Percentiles rank a stretch among this genome's conserved stretches.
These are phyloP conservation scores for Sarcophaga bullata DNA, from an alignment of 1,140 invertebrate genomes.

Conservation along the genomic window DNA sequence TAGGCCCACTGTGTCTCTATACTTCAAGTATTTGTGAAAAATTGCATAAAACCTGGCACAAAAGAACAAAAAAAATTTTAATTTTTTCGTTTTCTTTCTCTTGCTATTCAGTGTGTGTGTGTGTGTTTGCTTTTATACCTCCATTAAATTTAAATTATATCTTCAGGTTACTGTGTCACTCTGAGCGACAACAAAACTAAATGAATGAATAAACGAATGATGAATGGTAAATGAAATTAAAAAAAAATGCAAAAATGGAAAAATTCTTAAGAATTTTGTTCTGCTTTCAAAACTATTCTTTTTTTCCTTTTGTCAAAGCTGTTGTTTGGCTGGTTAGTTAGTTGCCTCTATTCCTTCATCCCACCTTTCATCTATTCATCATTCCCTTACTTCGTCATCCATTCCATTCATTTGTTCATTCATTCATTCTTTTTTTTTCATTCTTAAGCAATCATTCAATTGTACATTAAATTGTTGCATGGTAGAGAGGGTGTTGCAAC, in stretches of 20 bases:
- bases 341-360: not conserved
- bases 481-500: not conserved
- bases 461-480: slow-evolving; percentile 10
- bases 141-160: slow-evolving; percentile 8
- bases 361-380: not conserved
- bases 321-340: not conserved
- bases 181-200: not conserved
- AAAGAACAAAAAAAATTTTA: no score
- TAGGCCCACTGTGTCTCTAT: no score
- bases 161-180: slow-evolving; percentile 25
- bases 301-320: not conserved
- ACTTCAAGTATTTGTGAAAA: no score
- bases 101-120: no score
- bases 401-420: not conserved
- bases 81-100: no score
- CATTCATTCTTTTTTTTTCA: not conserved
- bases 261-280: no score
- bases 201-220: not conserved
- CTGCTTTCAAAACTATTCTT: not conserved
- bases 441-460: slow-evolving; percentile 24
- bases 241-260: not conserved
- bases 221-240: no score
- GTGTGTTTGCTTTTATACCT: not conserved
- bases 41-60: no score
- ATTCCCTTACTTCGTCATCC: not conserved